These are phyloP conservation scores for Glossophaga mutica DNA, from an alignment of 2,797 vertebrate genomes.

Conservation along the genomic window DNA sequence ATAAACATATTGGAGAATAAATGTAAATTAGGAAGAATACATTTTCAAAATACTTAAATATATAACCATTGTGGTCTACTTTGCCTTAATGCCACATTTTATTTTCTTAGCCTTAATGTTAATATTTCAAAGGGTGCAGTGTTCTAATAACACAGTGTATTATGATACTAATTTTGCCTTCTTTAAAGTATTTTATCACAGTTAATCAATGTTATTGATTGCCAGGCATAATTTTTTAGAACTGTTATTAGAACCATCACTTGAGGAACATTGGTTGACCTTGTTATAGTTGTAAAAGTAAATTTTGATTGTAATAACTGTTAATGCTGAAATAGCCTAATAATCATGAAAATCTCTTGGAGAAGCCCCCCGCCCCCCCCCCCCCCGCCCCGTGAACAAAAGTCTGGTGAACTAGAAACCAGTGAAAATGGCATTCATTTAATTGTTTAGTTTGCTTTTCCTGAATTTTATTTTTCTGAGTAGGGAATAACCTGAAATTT, in stretches of 20 bases:
- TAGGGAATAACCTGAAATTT: not conserved
- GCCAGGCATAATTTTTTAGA: not conserved
- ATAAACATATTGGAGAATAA: not conserved
- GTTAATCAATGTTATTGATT: not conserved
- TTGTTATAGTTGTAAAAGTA: not conserved
- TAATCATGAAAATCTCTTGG: not conserved
- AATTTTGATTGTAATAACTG: not conserved
- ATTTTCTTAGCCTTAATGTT: not conserved
- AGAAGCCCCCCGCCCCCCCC: not conserved
- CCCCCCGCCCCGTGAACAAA: not conserved
- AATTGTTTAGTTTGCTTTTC: not conserved
- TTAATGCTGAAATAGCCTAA: not conserved
- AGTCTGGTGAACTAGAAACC: not conserved
- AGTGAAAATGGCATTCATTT: not conserved
- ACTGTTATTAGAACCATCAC: not conserved
- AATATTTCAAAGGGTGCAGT: not conserved
- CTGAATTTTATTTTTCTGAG: not conserved
- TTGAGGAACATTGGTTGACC: not conserved
- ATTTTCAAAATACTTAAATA: not conserved
- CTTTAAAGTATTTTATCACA: not conserved
- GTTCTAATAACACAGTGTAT: not conserved
- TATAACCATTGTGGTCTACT: not conserved
- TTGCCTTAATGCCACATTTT: not conserved
- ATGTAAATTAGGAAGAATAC: not conserved
- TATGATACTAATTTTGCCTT: not conserved